These are phyloP conservation scores for Shargacucullia verbasci DNA, from an alignment of 2,888 invertebrate genomes.

Conservation along the genomic window DNA sequence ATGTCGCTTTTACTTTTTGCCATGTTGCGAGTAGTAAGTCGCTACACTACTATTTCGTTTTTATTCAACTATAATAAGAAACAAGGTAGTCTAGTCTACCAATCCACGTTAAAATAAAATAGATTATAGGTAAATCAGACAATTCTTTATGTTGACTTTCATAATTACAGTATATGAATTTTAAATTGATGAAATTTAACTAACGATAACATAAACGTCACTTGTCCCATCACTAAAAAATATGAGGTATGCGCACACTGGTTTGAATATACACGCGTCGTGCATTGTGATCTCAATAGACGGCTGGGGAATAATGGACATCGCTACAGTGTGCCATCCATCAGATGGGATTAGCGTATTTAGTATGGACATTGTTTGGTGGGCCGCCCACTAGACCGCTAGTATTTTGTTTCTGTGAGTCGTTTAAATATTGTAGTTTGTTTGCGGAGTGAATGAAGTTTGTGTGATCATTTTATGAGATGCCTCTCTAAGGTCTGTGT, in stretches of 20 bases:
- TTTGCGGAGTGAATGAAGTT: neutral
- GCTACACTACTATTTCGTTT: too few species aligned
- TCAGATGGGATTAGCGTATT: conserved; percentile 43
- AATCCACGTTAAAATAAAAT: too few species aligned
- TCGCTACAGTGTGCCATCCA: conserved; percentile 36
- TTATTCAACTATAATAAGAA: too few species aligned
- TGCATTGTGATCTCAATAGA: conserved; percentile 36
- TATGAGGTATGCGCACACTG: conserved; percentile 8
- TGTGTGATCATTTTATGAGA: too few species aligned
- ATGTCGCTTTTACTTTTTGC: too few species aligned
- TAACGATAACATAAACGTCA: neutral
- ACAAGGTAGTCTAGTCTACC: too few species aligned
- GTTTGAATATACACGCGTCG: conserved; percentile 24
- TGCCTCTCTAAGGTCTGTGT: too few species aligned
- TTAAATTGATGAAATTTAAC: neutral
- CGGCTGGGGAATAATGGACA: conserved; percentile 26
- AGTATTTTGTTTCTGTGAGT: conserved; percentile 5
- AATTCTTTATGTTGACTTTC: too few species aligned
- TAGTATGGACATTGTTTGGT: conserved; percentile 21
- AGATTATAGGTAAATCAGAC: too few species aligned
- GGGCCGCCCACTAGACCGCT: neutral
- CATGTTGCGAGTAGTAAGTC: too few species aligned
- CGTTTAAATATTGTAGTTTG: conserved; percentile 2
- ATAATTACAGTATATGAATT: too few species aligned
- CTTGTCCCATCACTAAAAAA: conserved; percentile 24